Base-by-base conservation (phyloP, 2,888 invertebrate genomes). In the Hylaea fasciaria region DNA sequence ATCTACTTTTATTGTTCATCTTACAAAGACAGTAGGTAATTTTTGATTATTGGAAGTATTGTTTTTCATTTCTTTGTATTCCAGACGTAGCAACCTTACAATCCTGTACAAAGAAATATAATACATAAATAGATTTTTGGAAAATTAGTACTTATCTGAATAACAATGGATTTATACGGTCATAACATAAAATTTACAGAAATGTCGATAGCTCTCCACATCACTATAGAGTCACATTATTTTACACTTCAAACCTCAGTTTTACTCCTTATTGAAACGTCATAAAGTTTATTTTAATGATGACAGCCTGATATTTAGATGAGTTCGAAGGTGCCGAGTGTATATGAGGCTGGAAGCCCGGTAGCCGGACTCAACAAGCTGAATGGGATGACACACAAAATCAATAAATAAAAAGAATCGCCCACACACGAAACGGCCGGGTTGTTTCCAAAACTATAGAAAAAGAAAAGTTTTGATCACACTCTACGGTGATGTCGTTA, bases 291-390 rank as follows among this genome's bases (percentile, higher is more conserved):
- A 17, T 35, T 17, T 32, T 44, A 9, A 13, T 14, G 28, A 53
- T 59, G 22, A 14, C 46, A 64, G 58, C 2, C 61, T 57, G 49
- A 64, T 46, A 44, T 56, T 43, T 40, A 44, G 28, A 52, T 60
- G 47, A 56, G 53, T 49, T 28, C 29, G 10, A 37, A 52, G 54
- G 29, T 16, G 45, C 41, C 13, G 47, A 64, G 62, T 59, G 53
- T 70, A 68, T 74, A 71, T 74, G 73, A 76, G 76, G 65, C 73
- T 71, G 70, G 81, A 85, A 89, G 87, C 84, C 86, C 91, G 74
- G 91, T 91, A 91, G 91, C 90, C 61, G 76, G 66, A 45, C 68
- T 71, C 81, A 85, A 85, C 85, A 79, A 86, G 83, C 74, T 83
- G 85, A 87, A 86, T 83, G 78, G 77, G 80, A 76, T 78, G 80